These are phyloP conservation scores for Seriola aureovittata DNA, from an alignment of 2,113 vertebrate genomes.

Conservation along the genomic window DNA sequence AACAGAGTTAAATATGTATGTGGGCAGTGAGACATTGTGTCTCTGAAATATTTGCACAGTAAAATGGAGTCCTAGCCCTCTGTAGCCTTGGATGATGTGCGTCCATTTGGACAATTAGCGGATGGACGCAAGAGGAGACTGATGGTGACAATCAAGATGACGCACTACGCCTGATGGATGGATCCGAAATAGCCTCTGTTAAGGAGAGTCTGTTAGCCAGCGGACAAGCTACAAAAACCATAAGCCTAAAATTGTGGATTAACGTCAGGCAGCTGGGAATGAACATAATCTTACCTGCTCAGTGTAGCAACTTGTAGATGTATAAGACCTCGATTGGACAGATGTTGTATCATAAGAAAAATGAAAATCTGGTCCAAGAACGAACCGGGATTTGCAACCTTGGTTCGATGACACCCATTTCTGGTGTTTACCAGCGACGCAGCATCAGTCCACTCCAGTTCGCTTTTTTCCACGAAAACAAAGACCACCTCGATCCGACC, in stretches of 20 bases:
- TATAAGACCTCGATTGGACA: neutral
- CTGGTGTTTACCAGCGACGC: slow-evolving; percentile 68
- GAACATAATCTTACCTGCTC: slow-evolving; percentile 65
- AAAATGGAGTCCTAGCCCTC: slow-evolving; percentile 66
- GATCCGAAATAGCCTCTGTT: slow-evolving; percentile 62
- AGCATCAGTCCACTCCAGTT: slow-evolving; percentile 53
- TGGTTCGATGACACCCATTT: slow-evolving; percentile 68
- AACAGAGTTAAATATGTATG: slow-evolving; percentile 36
- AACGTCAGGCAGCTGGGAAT: slow-evolving; percentile 3
- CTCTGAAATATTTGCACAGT: slow-evolving; percentile 37
- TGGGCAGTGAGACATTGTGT: slow-evolving; percentile 33
- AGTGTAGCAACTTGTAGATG: slow-evolving; percentile 50
- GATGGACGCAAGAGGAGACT: slow-evolving; percentile 54
- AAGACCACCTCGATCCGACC: slow-evolving; percentile 56
- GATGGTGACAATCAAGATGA: slow-evolving; percentile 68
- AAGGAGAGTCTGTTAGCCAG: slow-evolving; percentile 31
- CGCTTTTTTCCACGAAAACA: slow-evolving; percentile 49
- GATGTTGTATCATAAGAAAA: slow-evolving; percentile 49
- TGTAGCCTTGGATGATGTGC: slow-evolving; percentile 24
- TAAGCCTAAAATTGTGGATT: neutral
- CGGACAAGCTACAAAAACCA: slow-evolving; percentile 24
- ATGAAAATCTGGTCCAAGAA: slow-evolving; percentile 39
- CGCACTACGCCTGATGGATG: slow-evolving; percentile 74
- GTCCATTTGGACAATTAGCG: slow-evolving; percentile 46
- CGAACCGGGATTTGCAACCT: slow-evolving; percentile 26